phyloP scores from a whole-genome alignment of 2,888 invertebrate genomes.

The Yponomeuta cagnagella region DNA sequence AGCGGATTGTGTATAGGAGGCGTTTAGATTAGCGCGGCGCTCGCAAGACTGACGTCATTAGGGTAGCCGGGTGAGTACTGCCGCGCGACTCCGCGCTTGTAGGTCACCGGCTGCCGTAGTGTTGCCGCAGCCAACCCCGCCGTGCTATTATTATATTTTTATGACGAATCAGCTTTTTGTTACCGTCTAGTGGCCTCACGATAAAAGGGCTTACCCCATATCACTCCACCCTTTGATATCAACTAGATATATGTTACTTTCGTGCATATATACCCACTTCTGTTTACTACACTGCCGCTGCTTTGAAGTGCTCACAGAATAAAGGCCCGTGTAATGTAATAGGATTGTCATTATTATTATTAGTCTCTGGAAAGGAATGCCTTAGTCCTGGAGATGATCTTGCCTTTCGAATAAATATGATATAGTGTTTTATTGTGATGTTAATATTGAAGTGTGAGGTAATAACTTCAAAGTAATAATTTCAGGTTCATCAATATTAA shows the following conservation, averaged over 20 bases:
- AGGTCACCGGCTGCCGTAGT: slow-evolving; percentile 60
- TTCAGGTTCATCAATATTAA: not conserved
- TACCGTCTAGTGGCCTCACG: slow-evolving; percentile 49
- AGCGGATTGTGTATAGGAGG: not conserved
- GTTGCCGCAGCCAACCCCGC: slow-evolving; percentile 62
- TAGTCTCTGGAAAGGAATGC: not conserved
- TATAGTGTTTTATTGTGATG: not conserved
- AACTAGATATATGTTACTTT: not conserved
- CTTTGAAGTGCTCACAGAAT: not conserved
- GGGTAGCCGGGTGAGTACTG: slow-evolving; percentile 65
- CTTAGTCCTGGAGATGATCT: not conserved
- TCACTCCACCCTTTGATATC: slow-evolving; percentile 20
- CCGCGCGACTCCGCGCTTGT: slow-evolving; percentile 67
- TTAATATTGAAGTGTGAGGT: not conserved
- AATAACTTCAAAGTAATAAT: not conserved
- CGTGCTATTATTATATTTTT: slow-evolving; percentile 75
- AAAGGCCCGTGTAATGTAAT: not conserved
- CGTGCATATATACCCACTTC: not conserved
- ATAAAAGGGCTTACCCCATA: slow-evolving; percentile 32
- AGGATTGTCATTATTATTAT: not conserved
- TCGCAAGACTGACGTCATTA: slow-evolving; percentile 68
- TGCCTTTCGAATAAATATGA: not conserved
- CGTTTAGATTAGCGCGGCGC: slow-evolving; percentile 10
- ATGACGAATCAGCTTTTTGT: slow-evolving; percentile 72
- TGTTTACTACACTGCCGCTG: not conserved